These are phyloP conservation scores for Pseudomugil tenellus DNA, from an alignment of 2,797 vertebrate species.

Conservation along the genomic window DNA sequence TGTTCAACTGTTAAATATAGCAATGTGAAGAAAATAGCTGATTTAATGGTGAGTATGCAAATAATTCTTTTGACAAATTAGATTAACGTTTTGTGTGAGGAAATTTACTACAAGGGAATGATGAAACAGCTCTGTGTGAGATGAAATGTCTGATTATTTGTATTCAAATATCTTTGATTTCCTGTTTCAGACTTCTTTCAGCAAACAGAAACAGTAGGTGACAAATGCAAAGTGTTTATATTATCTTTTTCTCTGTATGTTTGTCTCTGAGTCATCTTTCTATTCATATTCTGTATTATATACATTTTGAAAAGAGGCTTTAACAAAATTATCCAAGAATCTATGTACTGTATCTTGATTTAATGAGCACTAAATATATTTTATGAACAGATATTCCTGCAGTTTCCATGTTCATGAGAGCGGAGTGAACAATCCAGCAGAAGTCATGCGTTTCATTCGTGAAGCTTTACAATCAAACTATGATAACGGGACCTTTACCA, in stretches of 20 bases:
- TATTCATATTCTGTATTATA: not conserved
- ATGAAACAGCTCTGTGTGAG: not conserved
- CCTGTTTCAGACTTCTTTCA: conserved; percentile 32
- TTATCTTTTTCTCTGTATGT: not conserved
- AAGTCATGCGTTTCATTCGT: conserved; percentile 32
- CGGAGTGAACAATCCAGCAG: conserved; percentile 14
- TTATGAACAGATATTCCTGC: conserved; percentile 66
- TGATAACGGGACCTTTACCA: conserved; percentile 40
- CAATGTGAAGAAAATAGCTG: not conserved
- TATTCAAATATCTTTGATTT: not conserved
- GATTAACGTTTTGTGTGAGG: not conserved
- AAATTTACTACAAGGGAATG: not conserved
- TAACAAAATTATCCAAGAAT: not conserved
- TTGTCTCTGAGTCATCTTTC: not conserved
- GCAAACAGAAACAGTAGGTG: conserved; percentile 55
- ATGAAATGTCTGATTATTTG: too few species aligned
- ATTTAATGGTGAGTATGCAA: conserved; percentile 35
- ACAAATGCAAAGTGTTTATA: not conserved
- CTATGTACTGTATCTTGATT: not conserved
- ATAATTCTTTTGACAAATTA: not conserved
- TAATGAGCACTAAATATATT: not conserved
- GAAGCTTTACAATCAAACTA: conserved; percentile 54
- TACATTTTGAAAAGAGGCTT: not conserved
- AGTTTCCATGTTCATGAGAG: conserved; percentile 71
- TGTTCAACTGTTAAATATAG: conserved; percentile 33